These are phyloP conservation scores for Eudasyphora cyanicolor DNA, from an alignment of 2,888 invertebrate genomes.

Conservation along the genomic window DNA sequence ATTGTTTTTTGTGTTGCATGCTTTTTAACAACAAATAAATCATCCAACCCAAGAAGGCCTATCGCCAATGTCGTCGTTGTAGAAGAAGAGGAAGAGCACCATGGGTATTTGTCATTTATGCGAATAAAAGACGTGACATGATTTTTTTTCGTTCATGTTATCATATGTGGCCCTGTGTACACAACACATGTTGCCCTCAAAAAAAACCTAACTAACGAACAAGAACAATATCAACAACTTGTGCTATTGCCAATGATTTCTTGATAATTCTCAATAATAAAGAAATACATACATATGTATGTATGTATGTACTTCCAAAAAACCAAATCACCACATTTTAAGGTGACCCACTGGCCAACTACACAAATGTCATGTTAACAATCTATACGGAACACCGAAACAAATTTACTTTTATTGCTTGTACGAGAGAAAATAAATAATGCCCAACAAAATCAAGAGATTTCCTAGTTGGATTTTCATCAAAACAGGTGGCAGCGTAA, in stretches of 20 bases:
- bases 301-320: slow-evolving; percentile 37
- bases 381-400: too few relatives aligned
- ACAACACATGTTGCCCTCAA: slow-evolving; percentile 19
- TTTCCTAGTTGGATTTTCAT: too few relatives aligned
- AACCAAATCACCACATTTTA: not conserved
- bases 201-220: not conserved
- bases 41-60: slow-evolving; percentile 4
- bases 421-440: too few relatives aligned
- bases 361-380: too few relatives aligned
- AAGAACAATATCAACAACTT: not conserved
- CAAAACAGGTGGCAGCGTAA: too few relatives aligned
- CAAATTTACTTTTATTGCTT: too few relatives aligned
- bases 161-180: slow-evolving; percentile 1
- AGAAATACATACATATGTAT: too few relatives aligned
- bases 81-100: too few relatives aligned
- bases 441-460: too few relatives aligned
- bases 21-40: not conserved
- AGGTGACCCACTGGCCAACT: too few relatives aligned
- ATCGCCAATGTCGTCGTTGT: not conserved
- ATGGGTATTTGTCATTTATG: slow-evolving; percentile 47
- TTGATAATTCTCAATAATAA: slow-evolving; percentile 11
- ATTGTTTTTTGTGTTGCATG: not conserved
- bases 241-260: slow-evolving; percentile 42
- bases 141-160: not conserved
- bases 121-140: slow-evolving; percentile 38